Conservation (phyloP, 2,888 invertebrate genomes). For the Polydrusus pterygomalis region DNA sequence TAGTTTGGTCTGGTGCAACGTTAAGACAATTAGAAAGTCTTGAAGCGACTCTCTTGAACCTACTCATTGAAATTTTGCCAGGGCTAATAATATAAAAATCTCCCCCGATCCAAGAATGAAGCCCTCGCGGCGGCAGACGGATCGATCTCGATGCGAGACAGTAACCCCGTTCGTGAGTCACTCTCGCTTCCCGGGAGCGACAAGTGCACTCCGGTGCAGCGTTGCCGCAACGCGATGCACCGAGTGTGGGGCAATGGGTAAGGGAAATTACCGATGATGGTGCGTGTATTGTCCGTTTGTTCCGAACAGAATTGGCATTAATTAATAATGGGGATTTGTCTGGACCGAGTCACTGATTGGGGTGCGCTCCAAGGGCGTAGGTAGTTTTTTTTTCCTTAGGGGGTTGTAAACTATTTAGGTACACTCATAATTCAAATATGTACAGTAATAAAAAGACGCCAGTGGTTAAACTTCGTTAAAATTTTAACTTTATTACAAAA, state of each 20-base stretch:
- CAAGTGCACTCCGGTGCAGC: slow-evolving; percentile 43
- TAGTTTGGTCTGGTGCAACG: too few species aligned
- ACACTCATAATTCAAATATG: too few species aligned
- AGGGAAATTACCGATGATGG: slow-evolving; percentile 41
- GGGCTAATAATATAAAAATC: not conserved
- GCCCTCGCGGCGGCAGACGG: slow-evolving; percentile 53
- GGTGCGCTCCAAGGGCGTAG: not conserved
- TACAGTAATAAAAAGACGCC: too few species aligned
- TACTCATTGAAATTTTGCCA: too few species aligned
- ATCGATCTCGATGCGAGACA: slow-evolving; percentile 66
- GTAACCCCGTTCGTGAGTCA: slow-evolving; percentile 68
- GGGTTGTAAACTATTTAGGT: too few species aligned
- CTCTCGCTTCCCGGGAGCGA: slow-evolving; percentile 56
- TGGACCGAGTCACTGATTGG: slow-evolving; percentile 3
- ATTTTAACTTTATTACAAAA: too few species aligned
- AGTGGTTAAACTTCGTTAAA: too few species aligned
- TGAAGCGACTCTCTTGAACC: too few species aligned
- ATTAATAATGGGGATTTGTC: slow-evolving; percentile 26
- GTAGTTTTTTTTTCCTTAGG: too few species aligned
- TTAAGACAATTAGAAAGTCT: too few species aligned
- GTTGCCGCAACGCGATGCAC: slow-evolving; percentile 43
- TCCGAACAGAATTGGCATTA: slow-evolving; percentile 22
- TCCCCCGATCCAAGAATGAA: slow-evolving; percentile 21
- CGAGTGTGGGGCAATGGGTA: slow-evolving; percentile 50
- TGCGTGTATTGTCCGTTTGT: slow-evolving; percentile 5